Evolutionary conservation across 2,113 vertebrate species (phyloP).

Genomic region (Hoplias malabaricus): DNA sequence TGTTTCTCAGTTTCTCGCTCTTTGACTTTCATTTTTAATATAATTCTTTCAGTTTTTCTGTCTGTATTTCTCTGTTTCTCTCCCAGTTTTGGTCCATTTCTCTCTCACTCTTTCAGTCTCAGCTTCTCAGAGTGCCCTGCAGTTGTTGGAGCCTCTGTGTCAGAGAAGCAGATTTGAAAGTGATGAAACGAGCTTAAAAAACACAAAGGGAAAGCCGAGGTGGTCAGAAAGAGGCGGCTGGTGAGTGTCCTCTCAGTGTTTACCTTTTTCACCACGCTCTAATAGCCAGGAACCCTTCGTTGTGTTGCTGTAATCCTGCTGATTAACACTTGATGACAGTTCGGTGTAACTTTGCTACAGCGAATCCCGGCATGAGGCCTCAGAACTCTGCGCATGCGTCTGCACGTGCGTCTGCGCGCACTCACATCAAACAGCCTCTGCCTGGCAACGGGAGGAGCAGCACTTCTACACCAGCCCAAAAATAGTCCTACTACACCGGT

Average conservation of each 20-base stretch:
- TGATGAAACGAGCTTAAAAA: conserved; percentile 70
- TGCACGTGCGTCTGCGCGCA: conserved; percentile 57
- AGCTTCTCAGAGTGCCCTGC: conserved; percentile 19
- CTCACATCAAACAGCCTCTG: conserved; percentile 63
- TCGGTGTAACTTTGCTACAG: conserved; percentile 79
- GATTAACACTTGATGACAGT: conserved; percentile 88
- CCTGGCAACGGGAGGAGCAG: conserved; percentile 3
- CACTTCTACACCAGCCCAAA: conserved; percentile 6
- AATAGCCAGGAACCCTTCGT: conserved; percentile 83
- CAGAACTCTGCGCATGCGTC: conserved; percentile 51
- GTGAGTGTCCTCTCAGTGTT: conserved; percentile 69
- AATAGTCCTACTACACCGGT: conserved; percentile 1
- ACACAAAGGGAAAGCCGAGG: conserved; percentile 71
- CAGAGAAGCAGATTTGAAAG: conserved; percentile 72
- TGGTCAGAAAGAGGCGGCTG: conserved; percentile 54
- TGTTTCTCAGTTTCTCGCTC: no score
- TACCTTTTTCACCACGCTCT: conserved; percentile 78
- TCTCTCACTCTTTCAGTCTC: background rate
- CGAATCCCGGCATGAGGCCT: conserved; percentile 21
- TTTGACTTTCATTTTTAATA: no score
- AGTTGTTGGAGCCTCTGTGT: conserved; percentile 6
- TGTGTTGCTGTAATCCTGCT: conserved; percentile 82
- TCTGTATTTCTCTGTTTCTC: no score
- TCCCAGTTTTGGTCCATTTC: no score
- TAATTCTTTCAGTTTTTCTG: no score